Evolutionary conservation across 2,797 vertebrate species (phyloP).

Genomic region (Florisuga fusca): DNA sequence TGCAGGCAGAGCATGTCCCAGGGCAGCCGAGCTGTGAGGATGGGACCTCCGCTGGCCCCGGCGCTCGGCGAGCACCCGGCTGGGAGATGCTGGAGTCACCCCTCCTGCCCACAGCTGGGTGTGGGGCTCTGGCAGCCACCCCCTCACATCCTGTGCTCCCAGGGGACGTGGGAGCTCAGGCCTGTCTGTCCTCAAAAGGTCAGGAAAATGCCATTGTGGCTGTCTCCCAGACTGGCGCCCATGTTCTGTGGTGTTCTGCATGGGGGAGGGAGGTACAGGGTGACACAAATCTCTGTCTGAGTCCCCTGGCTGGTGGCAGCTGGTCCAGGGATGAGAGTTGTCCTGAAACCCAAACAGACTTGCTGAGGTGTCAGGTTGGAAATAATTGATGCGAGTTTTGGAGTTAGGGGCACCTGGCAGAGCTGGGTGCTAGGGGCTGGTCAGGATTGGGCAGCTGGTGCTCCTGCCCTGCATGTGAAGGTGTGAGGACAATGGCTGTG

Average conservation of each 20-base stretch:
- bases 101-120: accelerated
- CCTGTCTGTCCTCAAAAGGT: background rate
- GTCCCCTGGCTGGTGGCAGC: background rate
- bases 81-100: background rate
- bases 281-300: accelerated
- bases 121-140: accelerated
- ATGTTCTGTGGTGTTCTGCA: accelerated
- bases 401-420: background rate
- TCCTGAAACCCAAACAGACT: background rate
- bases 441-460: accelerated
- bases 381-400: background rate
- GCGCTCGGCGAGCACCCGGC: background rate
- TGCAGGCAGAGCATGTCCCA: constrained; percentile 61
- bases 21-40: constrained; percentile 29
- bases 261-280: accelerated
- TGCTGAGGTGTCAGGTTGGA: background rate
- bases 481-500: background rate
- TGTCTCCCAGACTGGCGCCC: accelerated
- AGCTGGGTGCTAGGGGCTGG: background rate
- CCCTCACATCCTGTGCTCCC: accelerated
- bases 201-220: background rate
- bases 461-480: background rate
- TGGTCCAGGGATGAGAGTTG: background rate
- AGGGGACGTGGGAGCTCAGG: background rate
- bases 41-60: background rate